These are phyloP conservation scores for Chrysochloris asiatica DNA, from an alignment of 2,113 vertebrate genomes.

Conservation along the genomic window DNA sequence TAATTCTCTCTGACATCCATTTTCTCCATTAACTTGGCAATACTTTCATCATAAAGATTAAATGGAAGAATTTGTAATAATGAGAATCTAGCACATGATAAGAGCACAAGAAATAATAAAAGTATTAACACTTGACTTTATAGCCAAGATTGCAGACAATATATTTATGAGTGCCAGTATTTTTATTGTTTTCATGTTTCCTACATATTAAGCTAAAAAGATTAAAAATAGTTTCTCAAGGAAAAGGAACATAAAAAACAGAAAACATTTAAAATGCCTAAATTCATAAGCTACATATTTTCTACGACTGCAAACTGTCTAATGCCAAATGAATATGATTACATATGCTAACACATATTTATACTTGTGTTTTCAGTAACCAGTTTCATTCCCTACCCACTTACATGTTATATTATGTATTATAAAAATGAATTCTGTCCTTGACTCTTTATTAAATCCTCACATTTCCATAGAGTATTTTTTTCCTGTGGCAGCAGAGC, in stretches of 20 bases:
- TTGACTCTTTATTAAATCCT: neutral
- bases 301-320: neutral
- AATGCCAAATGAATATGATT: neutral
- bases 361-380: neutral
- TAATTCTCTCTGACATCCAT: neutral
- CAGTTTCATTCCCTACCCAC: neutral
- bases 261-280: neutral
- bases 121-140: neutral
- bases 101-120: constrained; percentile 4
- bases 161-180: neutral
- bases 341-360: neutral
- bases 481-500: neutral
- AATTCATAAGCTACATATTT: neutral
- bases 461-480: neutral
- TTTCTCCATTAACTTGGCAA: neutral
- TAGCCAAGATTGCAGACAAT: neutral
- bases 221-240: neutral
- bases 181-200: neutral
- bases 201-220: neutral
- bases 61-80: neutral
- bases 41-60: neutral
- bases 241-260: constrained; percentile 8
- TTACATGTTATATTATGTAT: neutral
- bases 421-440: neutral
- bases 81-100: neutral